Conservation (phyloP, 2,797 vertebrate species). For the Epinephelus malabaricus region DNA sequence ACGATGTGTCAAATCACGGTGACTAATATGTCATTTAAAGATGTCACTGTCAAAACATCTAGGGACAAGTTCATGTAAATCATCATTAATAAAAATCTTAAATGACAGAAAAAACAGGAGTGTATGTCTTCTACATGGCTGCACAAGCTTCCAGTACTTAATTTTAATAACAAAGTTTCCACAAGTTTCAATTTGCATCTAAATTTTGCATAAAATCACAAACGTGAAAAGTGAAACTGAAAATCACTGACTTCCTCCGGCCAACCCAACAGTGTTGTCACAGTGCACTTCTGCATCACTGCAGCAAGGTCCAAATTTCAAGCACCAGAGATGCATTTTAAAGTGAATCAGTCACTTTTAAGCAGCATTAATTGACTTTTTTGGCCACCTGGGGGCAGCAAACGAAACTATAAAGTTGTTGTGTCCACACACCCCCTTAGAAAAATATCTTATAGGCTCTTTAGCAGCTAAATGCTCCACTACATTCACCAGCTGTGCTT, state of each 20-base stretch:
- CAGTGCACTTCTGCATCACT: neutral
- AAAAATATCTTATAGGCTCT: too few species aligned
- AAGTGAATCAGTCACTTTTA: neutral
- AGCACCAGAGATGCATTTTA: neutral
- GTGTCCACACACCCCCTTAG: too few species aligned
- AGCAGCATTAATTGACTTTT: neutral
- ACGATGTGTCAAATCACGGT: conserved; percentile 16
- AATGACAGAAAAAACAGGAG: neutral
- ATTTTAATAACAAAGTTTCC: neutral
- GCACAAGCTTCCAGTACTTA: neutral
- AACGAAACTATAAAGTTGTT: neutral
- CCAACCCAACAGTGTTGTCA: neutral
- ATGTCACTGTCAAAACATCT: neutral
- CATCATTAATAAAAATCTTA: neutral
- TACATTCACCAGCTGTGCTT: too few species aligned
- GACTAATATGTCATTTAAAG: neutral
- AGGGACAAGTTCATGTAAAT: neutral
- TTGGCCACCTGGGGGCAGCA: neutral
- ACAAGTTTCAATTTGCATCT: neutral
- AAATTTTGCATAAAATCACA: neutral
- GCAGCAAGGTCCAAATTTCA: neutral
- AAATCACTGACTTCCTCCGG: too few species aligned
- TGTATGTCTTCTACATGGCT: neutral
- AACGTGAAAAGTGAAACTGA: neutral
- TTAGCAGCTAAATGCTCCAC: too few species aligned